Evolutionary conservation across 1,140 invertebrate genomes (phyloP).

Genomic region (Meloidogyne hapla): DNA sequence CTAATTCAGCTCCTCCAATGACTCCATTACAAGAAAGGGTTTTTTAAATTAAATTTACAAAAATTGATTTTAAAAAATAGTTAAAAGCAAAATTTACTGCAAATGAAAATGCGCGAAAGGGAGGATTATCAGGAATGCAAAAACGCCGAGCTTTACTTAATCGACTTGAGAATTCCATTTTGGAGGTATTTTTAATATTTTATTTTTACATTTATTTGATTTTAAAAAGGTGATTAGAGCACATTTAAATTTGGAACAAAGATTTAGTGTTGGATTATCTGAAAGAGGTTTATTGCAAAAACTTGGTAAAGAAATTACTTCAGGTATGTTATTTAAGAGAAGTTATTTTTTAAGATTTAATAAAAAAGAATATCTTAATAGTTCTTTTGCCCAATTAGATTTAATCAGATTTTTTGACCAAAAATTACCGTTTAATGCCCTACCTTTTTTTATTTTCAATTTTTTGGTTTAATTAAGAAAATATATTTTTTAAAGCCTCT

Average conservation of each 20-base stretch:
- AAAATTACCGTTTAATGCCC: too few relatives aligned
- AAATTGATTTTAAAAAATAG: neutral
- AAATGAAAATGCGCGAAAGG: conserved; percentile 2
- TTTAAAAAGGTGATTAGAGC: conserved; percentile 20
- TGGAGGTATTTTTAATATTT: neutral
- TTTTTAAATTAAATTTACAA: neutral
- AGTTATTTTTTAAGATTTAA: neutral
- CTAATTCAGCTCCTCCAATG: neutral
- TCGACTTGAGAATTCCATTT: conserved; percentile 10
- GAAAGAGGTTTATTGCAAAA: conserved; percentile 14
- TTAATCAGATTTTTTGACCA: too few relatives aligned
- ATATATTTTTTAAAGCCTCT: neutral
- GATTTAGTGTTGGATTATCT: conserved; percentile 11
- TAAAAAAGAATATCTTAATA: too few relatives aligned
- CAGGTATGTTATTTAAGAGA: neutral
- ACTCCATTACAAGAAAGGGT: neutral
- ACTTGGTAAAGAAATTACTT: conserved; percentile 14
- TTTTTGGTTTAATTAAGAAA: too few relatives aligned
- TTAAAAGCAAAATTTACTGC: conserved; percentile 19
- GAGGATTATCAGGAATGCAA: neutral
- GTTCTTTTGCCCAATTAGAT: too few relatives aligned
- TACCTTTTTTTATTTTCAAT: too few relatives aligned
- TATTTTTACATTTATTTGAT: neutral
- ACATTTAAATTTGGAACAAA: conserved; percentile 25
- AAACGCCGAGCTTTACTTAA: conserved; percentile 13